phyloP scores from a whole-genome alignment of 2,888 invertebrate genomes.

The Drosophila peninsularis region DNA sequence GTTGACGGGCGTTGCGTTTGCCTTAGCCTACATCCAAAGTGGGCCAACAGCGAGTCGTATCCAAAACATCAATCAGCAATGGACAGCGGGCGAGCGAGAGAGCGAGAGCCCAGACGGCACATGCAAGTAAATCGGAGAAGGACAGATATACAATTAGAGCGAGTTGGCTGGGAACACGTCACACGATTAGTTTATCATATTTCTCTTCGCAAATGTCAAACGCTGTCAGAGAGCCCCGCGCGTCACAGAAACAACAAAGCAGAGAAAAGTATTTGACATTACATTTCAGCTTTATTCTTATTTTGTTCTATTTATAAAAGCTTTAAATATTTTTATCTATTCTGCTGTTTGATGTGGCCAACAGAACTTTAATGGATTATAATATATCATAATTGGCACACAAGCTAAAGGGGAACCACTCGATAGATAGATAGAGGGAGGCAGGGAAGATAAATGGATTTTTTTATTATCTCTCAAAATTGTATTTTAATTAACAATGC shows the following conservation, averaged over 20 bases:
- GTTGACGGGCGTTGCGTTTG: conserved; percentile 41
- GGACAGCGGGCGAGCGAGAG: not conserved
- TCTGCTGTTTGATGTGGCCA: conserved; percentile 8
- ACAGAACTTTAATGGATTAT: conserved; percentile 3
- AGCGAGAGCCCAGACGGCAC: conserved; percentile 23
- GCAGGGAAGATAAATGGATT: not conserved
- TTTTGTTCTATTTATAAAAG: conserved; percentile 16
- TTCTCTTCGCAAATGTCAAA: conserved; percentile 61
- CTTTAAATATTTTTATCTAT: conserved; percentile 1
- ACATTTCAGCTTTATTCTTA: conserved; percentile 4
- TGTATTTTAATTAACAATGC: not conserved
- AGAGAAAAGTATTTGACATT: conserved; percentile 40
- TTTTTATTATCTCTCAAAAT: conserved; percentile 8
- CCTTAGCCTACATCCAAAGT: conserved; percentile 67
- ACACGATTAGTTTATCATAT: conserved; percentile 69
- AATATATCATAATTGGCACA: conserved; percentile 16
- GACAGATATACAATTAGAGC: conserved; percentile 17
- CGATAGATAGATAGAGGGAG: not conserved
- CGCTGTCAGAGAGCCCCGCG: conserved; percentile 53
- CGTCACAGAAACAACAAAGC: conserved; percentile 52
- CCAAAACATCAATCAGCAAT: conserved; percentile 71
- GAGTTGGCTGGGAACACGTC: conserved; percentile 46
- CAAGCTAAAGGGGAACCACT: conserved; percentile 3
- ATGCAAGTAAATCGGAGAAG: conserved; percentile 57
- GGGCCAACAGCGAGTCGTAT: conserved; percentile 52